These are phyloP conservation scores for Myrmecophaga tridactyla DNA, from an alignment of 2,113 vertebrate species.

Conservation along the genomic window DNA sequence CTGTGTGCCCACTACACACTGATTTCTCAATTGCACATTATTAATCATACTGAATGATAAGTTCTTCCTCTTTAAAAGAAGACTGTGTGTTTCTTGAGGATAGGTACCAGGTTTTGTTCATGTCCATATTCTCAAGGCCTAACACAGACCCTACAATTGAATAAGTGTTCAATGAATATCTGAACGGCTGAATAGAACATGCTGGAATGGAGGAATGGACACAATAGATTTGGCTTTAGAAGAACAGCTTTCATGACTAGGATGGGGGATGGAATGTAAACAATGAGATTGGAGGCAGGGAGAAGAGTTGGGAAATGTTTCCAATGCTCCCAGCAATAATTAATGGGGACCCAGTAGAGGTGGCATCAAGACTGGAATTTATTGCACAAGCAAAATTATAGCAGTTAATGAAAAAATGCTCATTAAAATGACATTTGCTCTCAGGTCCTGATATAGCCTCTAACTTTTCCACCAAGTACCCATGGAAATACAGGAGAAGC, in stretches of 20 bases:
- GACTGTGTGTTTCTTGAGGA: not conserved
- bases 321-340: not conserved
- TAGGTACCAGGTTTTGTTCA: not conserved
- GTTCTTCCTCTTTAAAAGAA: not conserved
- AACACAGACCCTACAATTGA: not conserved
- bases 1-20: not conserved
- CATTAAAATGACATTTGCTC: not conserved
- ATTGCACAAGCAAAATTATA: not conserved
- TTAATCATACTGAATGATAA: not conserved
- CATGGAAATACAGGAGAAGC: not conserved
- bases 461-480: not conserved
- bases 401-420: not conserved
- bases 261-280: not conserved
- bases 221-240: not conserved
- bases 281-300: not conserved
- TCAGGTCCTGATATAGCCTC: not conserved
- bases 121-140: not conserved
- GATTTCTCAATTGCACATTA: not conserved
- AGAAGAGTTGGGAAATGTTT: not conserved
- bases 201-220: not conserved
- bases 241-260: not conserved
- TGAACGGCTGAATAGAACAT: not conserved
- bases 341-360: not conserved
- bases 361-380: not conserved
- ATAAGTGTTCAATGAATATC: not conserved